phyloP scores from a whole-genome alignment of 2,113 vertebrate genomes.

The Strigops habroptila region DNA sequence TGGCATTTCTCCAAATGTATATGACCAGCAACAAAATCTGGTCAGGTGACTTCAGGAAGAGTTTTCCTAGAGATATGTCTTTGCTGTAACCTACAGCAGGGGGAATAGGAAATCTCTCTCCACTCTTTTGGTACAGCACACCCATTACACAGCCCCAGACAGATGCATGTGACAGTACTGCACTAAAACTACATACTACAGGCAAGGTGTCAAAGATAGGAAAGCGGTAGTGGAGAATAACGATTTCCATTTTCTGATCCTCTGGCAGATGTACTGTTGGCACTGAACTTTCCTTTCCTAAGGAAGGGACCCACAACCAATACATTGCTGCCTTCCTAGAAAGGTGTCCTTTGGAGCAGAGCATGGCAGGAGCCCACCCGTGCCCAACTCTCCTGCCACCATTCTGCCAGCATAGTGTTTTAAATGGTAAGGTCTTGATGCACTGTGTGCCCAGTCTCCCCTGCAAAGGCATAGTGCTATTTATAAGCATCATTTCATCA shows the following conservation, averaged over 20 bases:
- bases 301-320: neutral
- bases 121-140: neutral
- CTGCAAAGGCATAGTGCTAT: neutral
- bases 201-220: neutral
- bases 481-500: neutral
- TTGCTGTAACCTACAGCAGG: neutral
- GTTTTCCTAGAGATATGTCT: rapidly evolving
- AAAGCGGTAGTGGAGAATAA: neutral
- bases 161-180: neutral
- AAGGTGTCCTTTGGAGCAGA: neutral
- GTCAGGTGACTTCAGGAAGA: neutral
- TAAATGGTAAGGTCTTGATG: neutral
- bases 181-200: neutral
- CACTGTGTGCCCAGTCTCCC: neutral
- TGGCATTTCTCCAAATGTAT: neutral
- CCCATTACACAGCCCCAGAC: neutral
- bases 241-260: neutral
- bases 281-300: neutral
- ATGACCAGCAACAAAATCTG: neutral
- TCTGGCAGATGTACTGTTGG: neutral
- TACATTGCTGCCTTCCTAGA: neutral
- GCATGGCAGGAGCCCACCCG: neutral
- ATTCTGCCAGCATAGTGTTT: neutral
- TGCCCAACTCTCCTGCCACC: neutral
- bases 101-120: neutral